These are phyloP conservation scores for Monoplex corrugatus DNA, from an alignment of 2,888 invertebrate genomes.

Conservation along the genomic window DNA sequence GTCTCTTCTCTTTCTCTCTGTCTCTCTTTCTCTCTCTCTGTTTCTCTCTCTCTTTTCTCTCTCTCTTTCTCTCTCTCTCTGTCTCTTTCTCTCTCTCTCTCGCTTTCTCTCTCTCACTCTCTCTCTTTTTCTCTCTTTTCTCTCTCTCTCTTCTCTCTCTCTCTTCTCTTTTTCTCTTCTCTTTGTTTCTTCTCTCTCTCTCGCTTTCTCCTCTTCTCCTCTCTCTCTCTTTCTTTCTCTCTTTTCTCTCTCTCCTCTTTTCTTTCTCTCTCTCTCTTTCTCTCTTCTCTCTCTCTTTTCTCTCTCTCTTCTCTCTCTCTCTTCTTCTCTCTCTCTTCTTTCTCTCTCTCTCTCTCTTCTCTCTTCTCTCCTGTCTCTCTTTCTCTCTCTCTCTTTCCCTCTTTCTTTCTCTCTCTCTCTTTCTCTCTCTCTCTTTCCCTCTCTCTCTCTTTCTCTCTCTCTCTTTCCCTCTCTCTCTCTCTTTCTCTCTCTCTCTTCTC, in stretches of 20 bases:
- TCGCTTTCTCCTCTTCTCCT: background rate
- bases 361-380: too few relatives aligned
- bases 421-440: background rate
- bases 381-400: background rate
- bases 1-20: background rate
- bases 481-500: background rate
- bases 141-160: background rate
- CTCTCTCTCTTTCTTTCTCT: background rate
- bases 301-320: too few relatives aligned
- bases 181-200: background rate
- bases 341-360: too few relatives aligned
- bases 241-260: too few relatives aligned
- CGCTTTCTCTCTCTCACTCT: background rate
- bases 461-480: too few relatives aligned
- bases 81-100: background rate
- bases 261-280: too few relatives aligned
- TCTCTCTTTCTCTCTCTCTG: background rate
- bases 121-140: background rate
- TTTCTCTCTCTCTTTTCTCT: background rate
- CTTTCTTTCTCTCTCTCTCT: background rate
- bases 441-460: background rate
- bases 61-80: background rate
- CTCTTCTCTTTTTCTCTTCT: background rate
- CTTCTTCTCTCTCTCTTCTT: too few relatives aligned
- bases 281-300: too few relatives aligned